A percentile compares a stretch with the other conserved stretches of the same genome.
These are phyloP conservation scores for Mycogona germanica DNA, from an alignment of 2,888 invertebrate genomes.

Conservation along the genomic window DNA sequence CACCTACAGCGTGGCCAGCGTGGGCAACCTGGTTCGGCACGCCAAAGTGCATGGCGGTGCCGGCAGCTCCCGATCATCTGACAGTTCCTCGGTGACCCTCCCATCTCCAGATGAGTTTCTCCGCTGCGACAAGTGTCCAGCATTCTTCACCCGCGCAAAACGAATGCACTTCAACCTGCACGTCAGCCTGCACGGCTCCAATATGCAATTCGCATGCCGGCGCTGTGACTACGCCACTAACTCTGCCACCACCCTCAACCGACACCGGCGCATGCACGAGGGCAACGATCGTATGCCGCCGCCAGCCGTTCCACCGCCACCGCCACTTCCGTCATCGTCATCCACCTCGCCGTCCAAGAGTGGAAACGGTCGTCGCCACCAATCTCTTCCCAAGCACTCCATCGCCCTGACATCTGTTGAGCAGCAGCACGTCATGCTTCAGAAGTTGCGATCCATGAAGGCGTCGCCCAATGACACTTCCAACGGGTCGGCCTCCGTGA, in stretches of 20 bases:
- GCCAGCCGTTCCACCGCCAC: neutral
- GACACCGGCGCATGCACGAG: slow-evolving; percentile 63
- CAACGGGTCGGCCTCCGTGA: slow-evolving; percentile 25
- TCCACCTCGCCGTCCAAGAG: neutral
- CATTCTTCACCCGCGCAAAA: slow-evolving; percentile 77
- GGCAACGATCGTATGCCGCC: slow-evolving; percentile 29
- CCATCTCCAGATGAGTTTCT: slow-evolving; percentile 50
- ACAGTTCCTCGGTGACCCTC: neutral
- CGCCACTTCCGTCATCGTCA: slow-evolving; percentile 10
- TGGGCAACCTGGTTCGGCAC: slow-evolving; percentile 53
- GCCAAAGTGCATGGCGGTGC: slow-evolving; percentile 36
- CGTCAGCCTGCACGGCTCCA: slow-evolving; percentile 65
- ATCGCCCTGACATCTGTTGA: slow-evolving; percentile 45
- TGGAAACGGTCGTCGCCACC: slow-evolving; percentile 25
- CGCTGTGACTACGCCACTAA: slow-evolving; percentile 79
- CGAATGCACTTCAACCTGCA: slow-evolving; percentile 72
- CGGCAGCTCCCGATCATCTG: slow-evolving; percentile 14
- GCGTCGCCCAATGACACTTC: slow-evolving; percentile 28
- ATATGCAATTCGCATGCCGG: slow-evolving; percentile 68
- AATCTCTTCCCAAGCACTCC: slow-evolving; percentile 22
- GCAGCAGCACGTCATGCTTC: slow-evolving; percentile 44
- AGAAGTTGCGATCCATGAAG: slow-evolving; percentile 37
- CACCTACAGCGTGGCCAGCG: slow-evolving; percentile 53
- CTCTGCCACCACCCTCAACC: slow-evolving; percentile 69
- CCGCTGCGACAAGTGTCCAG: slow-evolving; percentile 74